phyloP scores from a whole-genome alignment of 2,888 invertebrate species.

The Amblyjoppa proteus region DNA sequence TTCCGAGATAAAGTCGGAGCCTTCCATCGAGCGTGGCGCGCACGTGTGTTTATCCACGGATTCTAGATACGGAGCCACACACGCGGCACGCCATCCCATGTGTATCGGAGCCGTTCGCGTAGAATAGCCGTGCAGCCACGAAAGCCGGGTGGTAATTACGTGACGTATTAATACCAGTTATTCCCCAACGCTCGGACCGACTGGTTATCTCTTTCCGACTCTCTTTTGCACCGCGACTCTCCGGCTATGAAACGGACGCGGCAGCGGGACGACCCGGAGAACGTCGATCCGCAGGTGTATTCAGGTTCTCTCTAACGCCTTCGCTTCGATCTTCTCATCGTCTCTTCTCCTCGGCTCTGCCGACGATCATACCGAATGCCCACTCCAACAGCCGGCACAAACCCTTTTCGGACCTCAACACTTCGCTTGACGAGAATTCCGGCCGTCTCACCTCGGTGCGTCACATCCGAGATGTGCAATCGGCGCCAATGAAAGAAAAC shows the following conservation, averaged over 20 bases:
- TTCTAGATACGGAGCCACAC: background rate
- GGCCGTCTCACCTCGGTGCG: slow-evolving; percentile 16
- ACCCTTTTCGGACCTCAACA: slow-evolving; percentile 4
- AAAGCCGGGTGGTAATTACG: slow-evolving; percentile 80
- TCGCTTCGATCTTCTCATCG: slow-evolving; percentile 55
- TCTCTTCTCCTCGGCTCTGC: slow-evolving; percentile 60
- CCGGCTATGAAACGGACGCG: slow-evolving; percentile 5
- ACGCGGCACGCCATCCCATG: slow-evolving; percentile 1
- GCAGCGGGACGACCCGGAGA: slow-evolving; percentile 25
- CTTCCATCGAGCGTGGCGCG: background rate
- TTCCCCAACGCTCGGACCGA: slow-evolving; percentile 72
- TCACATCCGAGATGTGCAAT: background rate
- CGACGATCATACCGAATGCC: background rate
- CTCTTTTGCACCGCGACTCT: slow-evolving; percentile 4
- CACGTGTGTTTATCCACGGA: slow-evolving; percentile 6
- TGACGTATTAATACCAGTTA: slow-evolving; percentile 84
- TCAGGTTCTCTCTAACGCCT: slow-evolving; percentile 74
- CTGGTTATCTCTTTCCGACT: slow-evolving; percentile 42
- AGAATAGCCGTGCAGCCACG: slow-evolving; percentile 70
- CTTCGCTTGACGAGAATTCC: slow-evolving; percentile 21
- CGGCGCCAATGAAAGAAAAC: background rate
- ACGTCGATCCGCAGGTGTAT: slow-evolving; percentile 80
- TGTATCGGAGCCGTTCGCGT: background rate
- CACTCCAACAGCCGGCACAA: background rate
- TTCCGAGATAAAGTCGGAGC: slow-evolving; percentile 1